Conservation (phyloP, 2,797 vertebrate species). For the Scyliorhinus canicula region DNA sequence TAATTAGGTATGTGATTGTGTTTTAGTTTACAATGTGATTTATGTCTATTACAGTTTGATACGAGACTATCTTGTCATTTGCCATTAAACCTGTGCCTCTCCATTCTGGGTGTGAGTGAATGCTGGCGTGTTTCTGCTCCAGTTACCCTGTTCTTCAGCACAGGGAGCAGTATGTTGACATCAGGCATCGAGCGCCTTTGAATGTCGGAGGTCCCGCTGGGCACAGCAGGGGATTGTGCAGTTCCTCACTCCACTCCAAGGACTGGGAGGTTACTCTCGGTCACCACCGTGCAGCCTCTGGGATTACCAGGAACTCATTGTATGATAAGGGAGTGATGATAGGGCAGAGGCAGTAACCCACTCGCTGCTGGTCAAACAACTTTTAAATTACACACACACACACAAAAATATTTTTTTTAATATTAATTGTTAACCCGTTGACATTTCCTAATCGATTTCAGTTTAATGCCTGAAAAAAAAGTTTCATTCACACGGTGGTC, state of each 20-base stretch:
- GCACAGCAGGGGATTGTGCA: neutral
- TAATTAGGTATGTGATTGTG: too few relatives aligned
- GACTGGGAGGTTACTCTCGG: neutral
- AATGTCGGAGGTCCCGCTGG: neutral
- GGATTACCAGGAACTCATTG: neutral
- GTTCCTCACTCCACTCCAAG: neutral
- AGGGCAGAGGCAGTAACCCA: neutral
- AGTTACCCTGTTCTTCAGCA: neutral
- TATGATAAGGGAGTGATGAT: neutral
- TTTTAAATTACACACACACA: neutral
- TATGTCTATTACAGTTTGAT: neutral
- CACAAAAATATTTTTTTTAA: neutral
- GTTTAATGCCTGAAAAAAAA: neutral
- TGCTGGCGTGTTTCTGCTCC: too few relatives aligned
- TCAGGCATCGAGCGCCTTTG: neutral
- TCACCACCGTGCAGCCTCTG: neutral
- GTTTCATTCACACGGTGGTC: neutral
- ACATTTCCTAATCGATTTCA: neutral
- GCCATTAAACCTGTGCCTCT: neutral
- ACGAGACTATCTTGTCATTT: neutral
- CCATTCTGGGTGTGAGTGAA: too few relatives aligned
- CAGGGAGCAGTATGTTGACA: neutral
- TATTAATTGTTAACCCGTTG: neutral
- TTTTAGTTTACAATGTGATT: neutral
- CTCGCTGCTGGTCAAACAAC: neutral